These are phyloP conservation scores for Climacteris rufus DNA, from an alignment of 2,113 vertebrate genomes.

Conservation along the genomic window DNA sequence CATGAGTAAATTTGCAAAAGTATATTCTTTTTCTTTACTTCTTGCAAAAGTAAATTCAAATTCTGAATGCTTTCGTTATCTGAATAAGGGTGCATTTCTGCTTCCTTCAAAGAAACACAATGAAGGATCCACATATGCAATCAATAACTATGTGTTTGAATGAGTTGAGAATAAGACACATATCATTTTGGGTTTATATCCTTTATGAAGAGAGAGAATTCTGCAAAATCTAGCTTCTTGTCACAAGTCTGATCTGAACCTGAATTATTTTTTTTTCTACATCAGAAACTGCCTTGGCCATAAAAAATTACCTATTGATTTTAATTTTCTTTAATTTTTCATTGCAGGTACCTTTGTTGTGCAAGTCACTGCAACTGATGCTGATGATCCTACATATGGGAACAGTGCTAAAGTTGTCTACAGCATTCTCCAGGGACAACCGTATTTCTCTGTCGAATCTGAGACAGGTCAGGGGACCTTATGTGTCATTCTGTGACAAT, in stretches of 20 bases:
- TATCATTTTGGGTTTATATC: neutral
- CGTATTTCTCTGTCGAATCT: conserved; percentile 93
- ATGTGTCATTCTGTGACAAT: conserved; percentile 34
- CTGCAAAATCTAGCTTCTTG: neutral
- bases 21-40: too few species aligned
- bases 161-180: neutral
- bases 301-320: neutral
- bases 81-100: neutral
- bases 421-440: conserved; percentile 95
- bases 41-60: too few species aligned
- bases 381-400: conserved; percentile 90
- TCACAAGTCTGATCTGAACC: neutral
- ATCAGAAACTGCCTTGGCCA: neutral
- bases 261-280: neutral
- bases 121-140: neutral
- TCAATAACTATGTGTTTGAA: neutral
- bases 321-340: conserved; percentile 38
- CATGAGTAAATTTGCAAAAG: neutral
- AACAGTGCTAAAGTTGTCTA: conserved; percentile 93
- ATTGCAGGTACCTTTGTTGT: conserved; percentile 90
- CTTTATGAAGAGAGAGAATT: neutral
- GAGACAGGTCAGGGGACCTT: conserved; percentile 84
- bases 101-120: neutral
- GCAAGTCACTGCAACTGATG: conserved; percentile 90
- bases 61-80: neutral